A percentile compares a stretch with the other conserved stretches of the same genome.
These are phyloP conservation scores for Ferrisia virgata DNA, from an alignment of 2,888 invertebrate species.

Conservation along the genomic window DNA sequence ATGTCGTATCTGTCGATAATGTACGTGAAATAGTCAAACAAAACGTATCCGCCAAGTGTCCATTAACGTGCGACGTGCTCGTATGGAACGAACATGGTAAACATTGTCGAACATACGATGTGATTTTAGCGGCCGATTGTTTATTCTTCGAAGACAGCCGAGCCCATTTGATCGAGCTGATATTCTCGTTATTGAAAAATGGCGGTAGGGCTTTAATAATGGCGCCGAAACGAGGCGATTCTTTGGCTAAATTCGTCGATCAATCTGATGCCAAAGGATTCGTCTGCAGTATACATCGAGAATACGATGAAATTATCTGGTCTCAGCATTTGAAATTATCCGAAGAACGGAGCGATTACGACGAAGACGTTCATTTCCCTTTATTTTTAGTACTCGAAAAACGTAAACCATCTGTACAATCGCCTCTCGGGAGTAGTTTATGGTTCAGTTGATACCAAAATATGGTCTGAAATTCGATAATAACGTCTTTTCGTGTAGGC, in stretches of 20 bases:
- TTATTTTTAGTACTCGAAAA: slow-evolving; percentile 60
- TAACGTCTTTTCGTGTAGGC: neutral
- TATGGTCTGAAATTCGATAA: neutral
- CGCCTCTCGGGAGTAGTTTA: neutral
- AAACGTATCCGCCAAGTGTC: slow-evolving; percentile 59
- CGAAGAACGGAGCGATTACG: slow-evolving; percentile 61
- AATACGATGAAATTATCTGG: slow-evolving; percentile 67
- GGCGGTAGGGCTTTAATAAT: slow-evolving; percentile 68
- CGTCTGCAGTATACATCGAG: slow-evolving; percentile 58
- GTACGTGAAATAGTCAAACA: slow-evolving; percentile 64
- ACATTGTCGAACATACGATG: slow-evolving; percentile 59
- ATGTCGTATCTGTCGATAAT: slow-evolving; percentile 71
- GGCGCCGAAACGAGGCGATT: slow-evolving; percentile 72
- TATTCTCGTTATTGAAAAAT: slow-evolving; percentile 62
- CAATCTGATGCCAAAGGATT: slow-evolving; percentile 63
- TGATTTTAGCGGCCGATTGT: slow-evolving; percentile 75
- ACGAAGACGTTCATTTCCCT: slow-evolving; percentile 70
- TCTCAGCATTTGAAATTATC: slow-evolving; percentile 63
- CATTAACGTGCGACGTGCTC: slow-evolving; percentile 54
- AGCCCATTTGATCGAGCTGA: slow-evolving; percentile 64
- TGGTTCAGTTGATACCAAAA: neutral
- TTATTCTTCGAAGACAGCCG: slow-evolving; percentile 74
- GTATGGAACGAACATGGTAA: slow-evolving; percentile 56
- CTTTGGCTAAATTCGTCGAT: slow-evolving; percentile 66
- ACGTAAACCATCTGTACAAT: neutral